Evolutionary conservation across 2,888 invertebrate genomes (phyloP).

Genomic region (Carterocephalus palaemon): DNA sequence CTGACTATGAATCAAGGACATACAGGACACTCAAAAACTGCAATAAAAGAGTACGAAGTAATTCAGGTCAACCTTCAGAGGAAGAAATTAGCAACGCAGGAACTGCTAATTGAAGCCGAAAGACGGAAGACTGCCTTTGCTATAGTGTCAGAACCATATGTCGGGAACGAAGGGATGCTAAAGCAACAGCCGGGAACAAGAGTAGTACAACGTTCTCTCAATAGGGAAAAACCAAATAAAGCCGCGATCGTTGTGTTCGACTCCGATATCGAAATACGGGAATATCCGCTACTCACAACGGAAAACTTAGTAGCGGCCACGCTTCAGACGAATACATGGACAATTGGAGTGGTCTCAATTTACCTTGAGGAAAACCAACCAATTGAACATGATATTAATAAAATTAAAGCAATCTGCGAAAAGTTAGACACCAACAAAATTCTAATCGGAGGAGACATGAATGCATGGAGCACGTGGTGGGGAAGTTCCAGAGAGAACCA

Average conservation of each 20-base stretch:
- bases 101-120: constrained; percentile 4
- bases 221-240: background rate
- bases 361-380: background rate
- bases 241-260: constrained; percentile 4
- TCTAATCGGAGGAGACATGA: constrained; percentile 23
- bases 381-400: background rate
- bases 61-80: constrained; percentile 7
- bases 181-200: background rate
- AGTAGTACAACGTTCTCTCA: background rate
- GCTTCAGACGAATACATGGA: background rate
- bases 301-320: constrained; percentile 4
- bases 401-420: background rate
- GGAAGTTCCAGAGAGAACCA: constrained; percentile 8
- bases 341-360: background rate
- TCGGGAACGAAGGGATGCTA: background rate
- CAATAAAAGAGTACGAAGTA: background rate
- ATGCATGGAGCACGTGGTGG: constrained; percentile 27
- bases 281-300: background rate
- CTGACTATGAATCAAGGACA: background rate
- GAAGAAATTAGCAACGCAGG: background rate
- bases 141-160: constrained; percentile 18
- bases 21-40: background rate
- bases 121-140: constrained; percentile 1
- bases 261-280: background rate
- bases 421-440: background rate